Percentiles rank a stretch among this genome's conserved stretches.
Conservation (phyloP, 2,797 vertebrate species). For the Zenarchopterus dispar region DNA sequence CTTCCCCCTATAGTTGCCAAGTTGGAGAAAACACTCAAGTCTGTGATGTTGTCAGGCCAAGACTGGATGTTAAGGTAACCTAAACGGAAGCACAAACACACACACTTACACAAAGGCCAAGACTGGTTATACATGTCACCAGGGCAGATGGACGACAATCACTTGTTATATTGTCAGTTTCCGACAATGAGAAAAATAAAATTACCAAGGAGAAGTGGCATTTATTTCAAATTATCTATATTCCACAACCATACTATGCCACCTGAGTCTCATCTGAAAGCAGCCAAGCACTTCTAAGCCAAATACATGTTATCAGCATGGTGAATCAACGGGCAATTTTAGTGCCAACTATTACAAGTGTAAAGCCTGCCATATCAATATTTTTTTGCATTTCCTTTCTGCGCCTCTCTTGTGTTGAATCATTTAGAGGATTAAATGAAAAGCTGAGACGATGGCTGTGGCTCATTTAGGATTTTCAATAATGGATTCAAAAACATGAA, state of each 20-base stretch:
- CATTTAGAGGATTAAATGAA: slow-evolving; percentile 74
- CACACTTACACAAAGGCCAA: slow-evolving; percentile 11
- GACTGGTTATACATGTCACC: slow-evolving; percentile 41
- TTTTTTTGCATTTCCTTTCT: slow-evolving; percentile 66
- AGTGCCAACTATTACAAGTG: slow-evolving; percentile 21
- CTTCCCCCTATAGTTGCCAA: slow-evolving; percentile 94
- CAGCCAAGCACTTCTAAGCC: slow-evolving; percentile 17
- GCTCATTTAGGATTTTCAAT: slow-evolving; percentile 79
- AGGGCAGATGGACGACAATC: slow-evolving; percentile 21
- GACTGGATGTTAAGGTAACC: slow-evolving; percentile 97
- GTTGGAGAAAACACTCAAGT: slow-evolving; percentile 96
- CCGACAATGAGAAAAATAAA: slow-evolving; percentile 38
- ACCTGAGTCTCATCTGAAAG: slow-evolving; percentile 45
- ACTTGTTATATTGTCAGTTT: slow-evolving; percentile 36
- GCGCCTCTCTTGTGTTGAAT: slow-evolving; percentile 56
- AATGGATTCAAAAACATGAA: slow-evolving; percentile 78
- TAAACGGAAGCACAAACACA: slow-evolving; percentile 63
- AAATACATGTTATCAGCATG: slow-evolving; percentile 10
- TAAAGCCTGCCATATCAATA: slow-evolving; percentile 54
- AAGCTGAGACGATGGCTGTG: slow-evolving; percentile 62
- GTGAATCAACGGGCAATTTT: slow-evolving; percentile 9
- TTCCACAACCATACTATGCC: slow-evolving; percentile 25
- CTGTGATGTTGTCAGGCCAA: slow-evolving; percentile 97
- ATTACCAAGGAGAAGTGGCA: slow-evolving; percentile 7
- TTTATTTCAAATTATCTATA: slow-evolving; percentile 33